Evolutionary conservation across 2,797 vertebrate species (phyloP), one percentile per base, ranked within the genome.

Genomic region (Lepus oiostolus): DNA sequence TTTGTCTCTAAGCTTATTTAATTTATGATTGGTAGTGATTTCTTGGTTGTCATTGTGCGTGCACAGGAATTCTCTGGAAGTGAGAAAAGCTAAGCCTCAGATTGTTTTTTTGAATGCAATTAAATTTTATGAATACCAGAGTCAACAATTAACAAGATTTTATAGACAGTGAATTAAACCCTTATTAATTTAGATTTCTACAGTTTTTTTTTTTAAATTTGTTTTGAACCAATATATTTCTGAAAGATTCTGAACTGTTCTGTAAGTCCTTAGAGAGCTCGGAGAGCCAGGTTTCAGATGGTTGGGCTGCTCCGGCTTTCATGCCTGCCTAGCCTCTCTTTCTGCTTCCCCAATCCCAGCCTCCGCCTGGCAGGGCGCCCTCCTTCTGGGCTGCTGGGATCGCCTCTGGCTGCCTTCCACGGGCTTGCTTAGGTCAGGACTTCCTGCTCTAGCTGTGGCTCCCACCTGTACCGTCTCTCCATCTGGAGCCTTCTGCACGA

Each of bases 91-190:
- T 79, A 91, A 95, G 65, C 71, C 32, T 92, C 62, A 11, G 80
- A 84, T 89, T 93, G 58, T 76, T 88, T 95, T 93, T 93, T 85
- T 2, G 11, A 93, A 85, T 75, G 75, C 71, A 60, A 95, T 95
- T 96, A 93, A 86, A 94, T 81, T 84, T 95, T 84, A 89, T 95
- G 95, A 95, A 81, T 88, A 87, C 47, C 28, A 65, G 92, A 89
- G 86, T 94, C 94, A 94, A 91, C 63, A 89, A 71, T 91, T 94
- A 95, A 80, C 50, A 52, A 82, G 75, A 30, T 65, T 88, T 95
- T 89, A 94, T 83, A 82, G 83, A 54, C 50, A 42, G 93, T 65
- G 62, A 26, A 21, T 89, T 92, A 95, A 92, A 68, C 22, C 85
- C 35, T 84, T 85, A 74, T 68, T 77, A 75, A 60, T 85, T 95